Evolutionary conservation across 1,140 invertebrate species (phyloP), one percentile per base, ranked within the genome.

Genomic region (Drosophila grimshawi): DNA sequence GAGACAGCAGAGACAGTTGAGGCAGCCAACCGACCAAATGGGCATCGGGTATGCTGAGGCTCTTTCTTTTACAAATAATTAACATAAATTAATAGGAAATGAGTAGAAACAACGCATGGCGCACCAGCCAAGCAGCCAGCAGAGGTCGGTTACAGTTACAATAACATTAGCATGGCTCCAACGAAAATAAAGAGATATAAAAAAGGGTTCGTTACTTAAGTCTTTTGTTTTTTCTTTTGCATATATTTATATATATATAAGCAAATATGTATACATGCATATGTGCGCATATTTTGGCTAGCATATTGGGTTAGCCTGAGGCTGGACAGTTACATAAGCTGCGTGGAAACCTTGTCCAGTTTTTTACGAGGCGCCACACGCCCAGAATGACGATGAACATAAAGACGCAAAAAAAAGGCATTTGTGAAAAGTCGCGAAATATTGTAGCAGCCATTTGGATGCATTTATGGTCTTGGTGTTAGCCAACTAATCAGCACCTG

Each of bases 1-100:
- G 56, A 62, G 43, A 73, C 41, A 60, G 43, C 29, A 32, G 10
- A 46, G 27, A 48, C 29, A 29, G 19, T 33, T 41, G 5, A 64
- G 37, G 68, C 61, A 57, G 59, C 45, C 59, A 67, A 39, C 37
- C 69, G 65, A 67, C 43, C 74, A 66, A 62, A 48, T 72, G 69
- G 62, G 49, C 49, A 63, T 55, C 33, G 59, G 67, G 67, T n/a
- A n/a, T n/a, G 27, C 19, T 81, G 82, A 78, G 78, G 75, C 64
- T 78, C 78, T 86, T 88, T 88, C 83, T 86, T 79, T 82, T 76
- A 80, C 78, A 86, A 86, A 86, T 88, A 86, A 86, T 86, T 86
- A 83, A 83, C 83, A 86, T 86, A 86, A 88, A 86, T 86, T 86
- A 86, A 86, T 86, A 86, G 83, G 83, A 88, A 86, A 88, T 80